phyloP scores from a whole-genome alignment of 2,113 vertebrate species.

The Leptobrachium ailaonicum region DNA sequence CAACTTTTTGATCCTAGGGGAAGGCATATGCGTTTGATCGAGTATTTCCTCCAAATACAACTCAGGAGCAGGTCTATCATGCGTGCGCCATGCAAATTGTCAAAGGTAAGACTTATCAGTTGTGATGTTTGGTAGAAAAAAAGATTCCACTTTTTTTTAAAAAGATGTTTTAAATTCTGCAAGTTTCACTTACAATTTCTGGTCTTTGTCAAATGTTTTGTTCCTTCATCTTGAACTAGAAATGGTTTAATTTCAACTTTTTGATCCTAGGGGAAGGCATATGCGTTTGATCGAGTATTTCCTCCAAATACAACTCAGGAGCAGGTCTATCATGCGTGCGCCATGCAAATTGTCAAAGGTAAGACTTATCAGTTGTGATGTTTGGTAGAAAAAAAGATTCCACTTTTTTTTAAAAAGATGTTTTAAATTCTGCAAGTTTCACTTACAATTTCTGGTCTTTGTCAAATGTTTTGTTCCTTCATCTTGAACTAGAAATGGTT shows the following conservation, averaged over 20 bases:
- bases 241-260: constrained; percentile 15
- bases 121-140: too few relatives aligned
- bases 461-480: too few relatives aligned
- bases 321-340: constrained; percentile 88
- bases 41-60: constrained; percentile 86
- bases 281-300: constrained; percentile 86
- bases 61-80: constrained; percentile 92
- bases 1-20: constrained; percentile 65
- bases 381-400: too few relatives aligned
- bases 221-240: not conserved
- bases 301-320: constrained; percentile 89
- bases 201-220: not conserved
- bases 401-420: too few relatives aligned
- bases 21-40: constrained; percentile 85
- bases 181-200: too few relatives aligned
- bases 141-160: too few relatives aligned
- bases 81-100: constrained; percentile 91
- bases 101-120: constrained; percentile 90
- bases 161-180: too few relatives aligned
- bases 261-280: constrained; percentile 77
- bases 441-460: too few relatives aligned
- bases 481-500: too few relatives aligned
- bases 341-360: constrained; percentile 95
- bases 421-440: too few relatives aligned
- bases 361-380: too few relatives aligned